Conservation (phyloP, 2,888 invertebrate species). For the Magallana nippona region DNA sequence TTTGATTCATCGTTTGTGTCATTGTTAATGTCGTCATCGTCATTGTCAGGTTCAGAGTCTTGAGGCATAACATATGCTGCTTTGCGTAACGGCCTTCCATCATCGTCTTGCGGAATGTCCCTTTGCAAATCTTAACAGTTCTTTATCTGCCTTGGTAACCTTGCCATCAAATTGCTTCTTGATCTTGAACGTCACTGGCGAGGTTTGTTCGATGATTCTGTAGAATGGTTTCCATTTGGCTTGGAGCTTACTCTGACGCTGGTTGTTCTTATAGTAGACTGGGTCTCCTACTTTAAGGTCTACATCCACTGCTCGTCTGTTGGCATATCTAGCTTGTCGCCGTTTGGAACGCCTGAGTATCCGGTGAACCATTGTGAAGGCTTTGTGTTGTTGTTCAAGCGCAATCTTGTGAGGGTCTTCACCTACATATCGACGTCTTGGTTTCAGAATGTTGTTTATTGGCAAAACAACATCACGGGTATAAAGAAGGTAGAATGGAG, state of each 20-base stretch:
- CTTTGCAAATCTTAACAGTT: constrained; percentile 37
- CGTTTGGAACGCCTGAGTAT: constrained; percentile 49
- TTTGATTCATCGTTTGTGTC: neutral
- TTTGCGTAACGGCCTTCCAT: constrained; percentile 17
- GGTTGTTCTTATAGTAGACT: constrained; percentile 19
- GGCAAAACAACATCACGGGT: constrained; percentile 52
- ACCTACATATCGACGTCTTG: constrained; percentile 49
- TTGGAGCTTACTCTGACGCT: neutral
- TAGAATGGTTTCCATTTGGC: constrained; percentile 1
- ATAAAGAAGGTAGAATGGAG: constrained; percentile 52
- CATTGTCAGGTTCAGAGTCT: neutral
- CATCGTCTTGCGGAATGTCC: constrained; percentile 21
- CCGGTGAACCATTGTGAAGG: constrained; percentile 46
- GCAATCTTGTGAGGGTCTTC: constrained; percentile 51
- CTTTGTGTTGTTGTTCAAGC: constrained; percentile 54
- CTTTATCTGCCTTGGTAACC: constrained; percentile 2
- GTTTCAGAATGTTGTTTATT: constrained; percentile 51
- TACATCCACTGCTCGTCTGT: constrained; percentile 47
- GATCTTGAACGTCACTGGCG: constrained; percentile 39
- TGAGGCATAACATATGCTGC: constrained; percentile 37
- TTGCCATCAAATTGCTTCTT: constrained; percentile 26
- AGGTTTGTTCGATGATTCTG: constrained; percentile 33
- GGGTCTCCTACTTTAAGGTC: constrained; percentile 51
- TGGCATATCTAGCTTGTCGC: constrained; percentile 51
- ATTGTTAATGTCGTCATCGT: neutral